These are phyloP conservation scores for Gymnorhina tibicen DNA, from an alignment of 2,113 vertebrate species.

Conservation along the genomic window DNA sequence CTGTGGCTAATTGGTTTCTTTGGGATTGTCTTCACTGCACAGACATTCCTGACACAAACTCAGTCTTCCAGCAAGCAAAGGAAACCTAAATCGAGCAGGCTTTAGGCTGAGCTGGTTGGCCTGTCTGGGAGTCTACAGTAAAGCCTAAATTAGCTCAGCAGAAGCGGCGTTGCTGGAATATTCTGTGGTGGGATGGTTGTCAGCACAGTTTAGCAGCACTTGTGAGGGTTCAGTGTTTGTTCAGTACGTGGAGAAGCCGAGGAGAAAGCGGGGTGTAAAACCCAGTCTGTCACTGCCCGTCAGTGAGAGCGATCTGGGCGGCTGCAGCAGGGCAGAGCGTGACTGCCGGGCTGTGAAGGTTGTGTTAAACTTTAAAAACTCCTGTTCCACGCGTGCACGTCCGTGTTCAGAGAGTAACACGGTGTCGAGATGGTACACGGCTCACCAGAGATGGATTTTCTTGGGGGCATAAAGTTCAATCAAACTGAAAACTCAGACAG, in stretches of 20 bases:
- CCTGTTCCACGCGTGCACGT: accelerated
- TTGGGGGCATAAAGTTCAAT: background rate
- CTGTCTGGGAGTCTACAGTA: background rate
- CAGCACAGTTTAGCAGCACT: background rate
- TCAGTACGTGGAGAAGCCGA: background rate
- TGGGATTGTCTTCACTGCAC: background rate
- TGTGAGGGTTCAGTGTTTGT: background rate
- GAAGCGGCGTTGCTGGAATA: accelerated
- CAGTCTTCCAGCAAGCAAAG: background rate
- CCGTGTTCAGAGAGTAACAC: background rate
- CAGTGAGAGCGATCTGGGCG: background rate
- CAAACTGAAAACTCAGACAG: background rate
- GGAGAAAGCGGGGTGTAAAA: background rate
- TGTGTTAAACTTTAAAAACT: background rate
- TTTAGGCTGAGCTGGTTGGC: background rate
- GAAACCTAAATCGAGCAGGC: background rate
- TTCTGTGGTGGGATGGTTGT: background rate
- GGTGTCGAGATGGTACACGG: background rate
- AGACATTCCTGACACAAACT: background rate
- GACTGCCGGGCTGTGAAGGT: background rate
- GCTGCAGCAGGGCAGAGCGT: background rate
- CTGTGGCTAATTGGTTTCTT: background rate
- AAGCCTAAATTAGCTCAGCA: background rate
- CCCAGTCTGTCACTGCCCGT: background rate
- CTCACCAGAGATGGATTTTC: background rate